Conservation (phyloP, 2,113 vertebrate species). For the Caracal caracal region DNA sequence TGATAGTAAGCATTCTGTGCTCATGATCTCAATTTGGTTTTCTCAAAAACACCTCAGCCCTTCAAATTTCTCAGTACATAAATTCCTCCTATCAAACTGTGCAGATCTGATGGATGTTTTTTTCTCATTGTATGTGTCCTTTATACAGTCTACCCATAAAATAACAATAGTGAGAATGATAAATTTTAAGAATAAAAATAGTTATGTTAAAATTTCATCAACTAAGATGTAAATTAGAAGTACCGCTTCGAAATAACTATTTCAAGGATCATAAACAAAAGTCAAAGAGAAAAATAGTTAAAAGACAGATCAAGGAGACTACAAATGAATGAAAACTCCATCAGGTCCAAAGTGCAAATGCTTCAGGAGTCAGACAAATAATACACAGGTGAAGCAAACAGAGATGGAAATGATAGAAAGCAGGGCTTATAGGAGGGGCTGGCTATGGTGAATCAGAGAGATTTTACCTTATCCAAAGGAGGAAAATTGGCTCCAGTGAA, state of each 20-base stretch:
- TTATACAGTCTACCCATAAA: background rate
- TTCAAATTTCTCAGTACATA: background rate
- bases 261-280: background rate
- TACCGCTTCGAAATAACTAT: background rate
- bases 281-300: background rate
- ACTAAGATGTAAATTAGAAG: conserved; percentile 17
- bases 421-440: rapidly evolving
- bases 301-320: background rate
- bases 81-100: background rate
- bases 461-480: background rate
- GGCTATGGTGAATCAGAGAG: background rate
- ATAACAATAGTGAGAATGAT: background rate
- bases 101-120: background rate
- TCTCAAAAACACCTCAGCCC: background rate
- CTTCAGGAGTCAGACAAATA: background rate
- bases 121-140: background rate
- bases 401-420: background rate
- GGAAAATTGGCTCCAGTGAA: background rate
- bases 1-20: background rate
- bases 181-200: background rate
- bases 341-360: background rate
- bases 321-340: background rate
- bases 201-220: background rate
- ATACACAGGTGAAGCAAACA: background rate
- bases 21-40: background rate